phyloP scores from a whole-genome alignment of 2,888 invertebrate species.

The Pilophorus perplexus region DNA sequence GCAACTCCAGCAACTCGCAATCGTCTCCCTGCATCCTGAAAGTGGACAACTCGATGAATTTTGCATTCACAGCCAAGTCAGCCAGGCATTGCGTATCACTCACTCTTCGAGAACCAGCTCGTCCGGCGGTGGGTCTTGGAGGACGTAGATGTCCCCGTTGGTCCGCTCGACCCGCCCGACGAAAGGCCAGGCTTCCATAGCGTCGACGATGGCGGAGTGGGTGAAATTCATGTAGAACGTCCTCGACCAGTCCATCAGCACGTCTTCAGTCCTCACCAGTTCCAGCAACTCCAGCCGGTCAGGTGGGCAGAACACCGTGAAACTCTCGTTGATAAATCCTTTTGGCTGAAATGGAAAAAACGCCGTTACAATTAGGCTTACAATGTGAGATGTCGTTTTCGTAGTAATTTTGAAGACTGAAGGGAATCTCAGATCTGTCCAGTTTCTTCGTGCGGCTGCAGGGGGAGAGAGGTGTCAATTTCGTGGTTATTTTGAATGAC shows the following conservation, averaged over 20 bases:
- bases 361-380: no score
- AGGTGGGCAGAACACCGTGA: conserved; percentile 80
- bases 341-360: conserved; percentile 62
- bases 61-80: neutral
- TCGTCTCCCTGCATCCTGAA: conserved; percentile 59
- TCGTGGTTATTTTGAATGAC: no score
- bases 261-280: conserved; percentile 70
- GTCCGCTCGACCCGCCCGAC: conserved; percentile 67
- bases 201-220: conserved; percentile 74
- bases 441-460: no score
- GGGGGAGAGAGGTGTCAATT: no score
- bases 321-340: conserved; percentile 75
- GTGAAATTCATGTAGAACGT: conserved; percentile 85
- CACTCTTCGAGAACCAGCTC: conserved; percentile 62
- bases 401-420: no score
- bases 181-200: conserved; percentile 70
- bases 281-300: conserved; percentile 70
- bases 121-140: conserved; percentile 63
- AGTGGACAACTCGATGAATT: conserved; percentile 42
- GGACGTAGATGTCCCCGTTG: conserved; percentile 76
- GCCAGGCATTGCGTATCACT: conserved; percentile 49
- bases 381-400: no score
- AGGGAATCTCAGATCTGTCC: no score
- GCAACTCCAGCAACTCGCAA: conserved; percentile 73
- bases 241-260: conserved; percentile 74